phyloP scores from a whole-genome alignment of 2,113 vertebrate species.

The Spea multiplicata region DNA sequence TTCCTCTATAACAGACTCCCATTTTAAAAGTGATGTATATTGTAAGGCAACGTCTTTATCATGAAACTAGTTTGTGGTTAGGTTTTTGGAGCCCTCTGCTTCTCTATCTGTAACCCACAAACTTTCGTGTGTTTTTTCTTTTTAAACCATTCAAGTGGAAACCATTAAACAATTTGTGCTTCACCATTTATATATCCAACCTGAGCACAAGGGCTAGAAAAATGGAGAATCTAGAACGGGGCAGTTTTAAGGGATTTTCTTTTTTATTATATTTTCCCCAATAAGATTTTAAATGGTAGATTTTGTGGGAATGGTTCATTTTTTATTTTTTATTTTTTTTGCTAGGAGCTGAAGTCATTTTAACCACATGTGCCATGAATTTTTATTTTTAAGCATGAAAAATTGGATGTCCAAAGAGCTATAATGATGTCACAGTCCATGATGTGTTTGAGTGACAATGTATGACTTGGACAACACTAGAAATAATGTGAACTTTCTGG shows the following conservation, averaged over 20 bases:
- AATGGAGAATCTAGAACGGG: neutral
- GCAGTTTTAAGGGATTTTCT: neutral
- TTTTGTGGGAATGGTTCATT: neutral
- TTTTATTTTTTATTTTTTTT: neutral
- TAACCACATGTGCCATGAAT: neutral
- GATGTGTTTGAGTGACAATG: neutral
- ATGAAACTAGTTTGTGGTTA: too few species aligned
- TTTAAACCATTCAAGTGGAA: too few species aligned
- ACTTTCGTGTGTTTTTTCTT: too few species aligned
- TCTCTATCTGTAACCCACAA: too few species aligned
- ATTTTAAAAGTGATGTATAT: neutral
- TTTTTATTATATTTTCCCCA: neutral
- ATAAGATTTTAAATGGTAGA: neutral
- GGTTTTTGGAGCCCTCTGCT: neutral
- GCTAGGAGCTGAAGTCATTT: neutral
- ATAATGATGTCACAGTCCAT: neutral
- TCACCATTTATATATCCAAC: neutral
- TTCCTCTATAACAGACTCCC: neutral
- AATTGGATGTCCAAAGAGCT: neutral
- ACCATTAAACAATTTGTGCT: neutral
- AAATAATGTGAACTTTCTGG: neutral
- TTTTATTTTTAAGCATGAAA: neutral
- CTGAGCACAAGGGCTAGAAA: slow-evolving; percentile 30
- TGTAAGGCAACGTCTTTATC: too few species aligned
- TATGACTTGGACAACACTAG: neutral